These are phyloP conservation scores for Micromys minutus DNA, from an alignment of 2,113 vertebrate species.

Conservation along the genomic window DNA sequence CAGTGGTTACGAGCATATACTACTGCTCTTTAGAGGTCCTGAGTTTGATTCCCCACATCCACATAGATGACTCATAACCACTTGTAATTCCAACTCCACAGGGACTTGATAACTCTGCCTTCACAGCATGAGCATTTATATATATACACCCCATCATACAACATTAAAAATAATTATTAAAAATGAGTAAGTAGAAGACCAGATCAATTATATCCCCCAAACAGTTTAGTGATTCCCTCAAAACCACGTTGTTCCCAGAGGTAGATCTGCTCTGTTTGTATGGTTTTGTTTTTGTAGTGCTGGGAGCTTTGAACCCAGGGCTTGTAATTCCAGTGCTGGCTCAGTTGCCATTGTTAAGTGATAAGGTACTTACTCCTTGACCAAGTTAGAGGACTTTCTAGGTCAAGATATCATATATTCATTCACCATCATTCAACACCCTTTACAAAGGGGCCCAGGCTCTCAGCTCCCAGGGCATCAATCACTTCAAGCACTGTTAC, in stretches of 20 bases:
- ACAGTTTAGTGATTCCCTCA: background rate
- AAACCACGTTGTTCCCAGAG: background rate
- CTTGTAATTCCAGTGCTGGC: background rate
- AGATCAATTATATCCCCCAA: too few relatives aligned
- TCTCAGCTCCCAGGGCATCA: background rate
- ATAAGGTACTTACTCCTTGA: background rate
- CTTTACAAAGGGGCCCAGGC: background rate
- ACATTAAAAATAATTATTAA: background rate
- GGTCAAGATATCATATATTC: background rate
- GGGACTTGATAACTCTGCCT: background rate
- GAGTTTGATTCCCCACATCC: background rate
- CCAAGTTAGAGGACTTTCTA: background rate
- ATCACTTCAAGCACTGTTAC: background rate
- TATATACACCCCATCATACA: background rate
- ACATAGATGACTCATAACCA: background rate
- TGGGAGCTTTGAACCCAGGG: background rate
- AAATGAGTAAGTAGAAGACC: background rate
- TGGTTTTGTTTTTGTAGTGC: background rate
- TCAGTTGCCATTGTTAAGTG: background rate
- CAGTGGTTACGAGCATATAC: background rate
- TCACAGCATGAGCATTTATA: background rate
- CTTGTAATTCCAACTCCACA: background rate
- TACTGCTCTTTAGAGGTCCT: background rate
- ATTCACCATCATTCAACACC: constrained; percentile 7
- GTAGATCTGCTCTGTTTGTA: background rate